Base-by-base conservation (phyloP, 1,140 invertebrate species). In the Drosophila albomicans region DNA sequence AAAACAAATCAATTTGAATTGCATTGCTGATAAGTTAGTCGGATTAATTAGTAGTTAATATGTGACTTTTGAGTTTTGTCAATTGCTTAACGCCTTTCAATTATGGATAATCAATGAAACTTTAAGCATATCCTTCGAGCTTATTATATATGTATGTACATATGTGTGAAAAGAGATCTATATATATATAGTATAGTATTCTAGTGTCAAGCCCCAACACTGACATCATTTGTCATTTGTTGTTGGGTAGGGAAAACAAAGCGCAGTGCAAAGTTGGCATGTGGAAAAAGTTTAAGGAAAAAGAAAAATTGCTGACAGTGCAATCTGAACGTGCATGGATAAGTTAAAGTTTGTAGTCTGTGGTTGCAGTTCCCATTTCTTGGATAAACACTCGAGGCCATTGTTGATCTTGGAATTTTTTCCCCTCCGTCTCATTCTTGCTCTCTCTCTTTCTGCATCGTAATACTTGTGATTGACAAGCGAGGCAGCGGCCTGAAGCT, bases 211-310 rank as follows among this genome's bases (percentile, higher is more conserved):
- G 59, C 79, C 64, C 52, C 45, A 51, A 57, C 69, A 51, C 32
- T 82, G 80, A 86, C 80, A 79, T 86, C 82, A 88, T 86, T 86
- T 86, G 82, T 86, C 84, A 88, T 86, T 73, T 87, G 28, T 52
- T 13, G 3, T 28, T 52, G 57, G 20, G 20, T 3, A 57, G 65
- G 46, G 63, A 86, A 88, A 86, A 82, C 84, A 86, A 86, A 79
- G 82, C 84, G 71, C 13, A 66, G 35, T 46, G 84, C 57, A 79
- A 86, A 86, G 61, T 87, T 87, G 82, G 76, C 84, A 88, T 88
- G 80, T 82, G 82, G 48, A 68, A 87, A 30, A 61, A 78, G 61
- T 62, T 74, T 20, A 61, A 49, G 45, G 80, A 82, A 82, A 61
- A 49, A 38, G 73, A 82, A 82, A 86, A 82, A 67, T 68, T 67